These are phyloP conservation scores for Eutrigla gurnardus DNA, from an alignment of 2,797 vertebrate genomes.

Conservation along the genomic window DNA sequence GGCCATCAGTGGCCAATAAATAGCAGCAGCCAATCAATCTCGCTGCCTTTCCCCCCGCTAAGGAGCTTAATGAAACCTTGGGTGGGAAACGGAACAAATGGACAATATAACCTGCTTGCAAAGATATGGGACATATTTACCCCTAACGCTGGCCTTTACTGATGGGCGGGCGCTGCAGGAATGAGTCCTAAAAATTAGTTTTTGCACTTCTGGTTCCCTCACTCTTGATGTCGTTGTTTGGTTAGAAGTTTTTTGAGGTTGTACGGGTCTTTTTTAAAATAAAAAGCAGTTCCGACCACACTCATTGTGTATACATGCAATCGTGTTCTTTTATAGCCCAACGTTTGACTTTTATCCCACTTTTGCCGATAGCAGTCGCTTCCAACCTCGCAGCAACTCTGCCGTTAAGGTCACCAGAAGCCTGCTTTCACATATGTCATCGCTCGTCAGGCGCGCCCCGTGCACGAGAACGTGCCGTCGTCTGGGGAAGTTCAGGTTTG, in stretches of 20 bases:
- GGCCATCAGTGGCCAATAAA: constrained; percentile 82
- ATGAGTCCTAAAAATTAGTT: neutral
- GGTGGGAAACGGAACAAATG: constrained; percentile 42
- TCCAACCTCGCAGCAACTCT: neutral
- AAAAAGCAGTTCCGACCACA: no score
- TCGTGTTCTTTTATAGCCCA: no score
- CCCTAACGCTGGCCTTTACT: constrained; percentile 50
- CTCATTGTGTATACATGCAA: no score
- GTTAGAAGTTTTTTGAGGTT: neutral
- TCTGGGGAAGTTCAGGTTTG: constrained; percentile 73
- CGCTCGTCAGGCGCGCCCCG: constrained; percentile 47
- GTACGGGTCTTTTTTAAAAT: no score
- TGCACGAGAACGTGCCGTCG: constrained; percentile 85
- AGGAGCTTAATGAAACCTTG: constrained; percentile 71
- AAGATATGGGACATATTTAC: constrained; percentile 60
- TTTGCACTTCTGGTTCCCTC: neutral
- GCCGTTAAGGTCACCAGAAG: constrained; percentile 68
- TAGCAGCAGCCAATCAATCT: constrained; percentile 72
- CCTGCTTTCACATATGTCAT: constrained; percentile 60
- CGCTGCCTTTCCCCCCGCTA: constrained; percentile 50
- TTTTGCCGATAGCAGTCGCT: no score
- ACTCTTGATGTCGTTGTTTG: neutral
- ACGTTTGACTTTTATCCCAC: no score
- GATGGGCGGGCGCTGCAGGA: constrained; percentile 10
- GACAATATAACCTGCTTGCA: constrained; percentile 51